Evolutionary conservation across 2,113 vertebrate genomes (phyloP), one percentile per base, ranked within the genome.

Genomic region (Turnix velox): DNA sequence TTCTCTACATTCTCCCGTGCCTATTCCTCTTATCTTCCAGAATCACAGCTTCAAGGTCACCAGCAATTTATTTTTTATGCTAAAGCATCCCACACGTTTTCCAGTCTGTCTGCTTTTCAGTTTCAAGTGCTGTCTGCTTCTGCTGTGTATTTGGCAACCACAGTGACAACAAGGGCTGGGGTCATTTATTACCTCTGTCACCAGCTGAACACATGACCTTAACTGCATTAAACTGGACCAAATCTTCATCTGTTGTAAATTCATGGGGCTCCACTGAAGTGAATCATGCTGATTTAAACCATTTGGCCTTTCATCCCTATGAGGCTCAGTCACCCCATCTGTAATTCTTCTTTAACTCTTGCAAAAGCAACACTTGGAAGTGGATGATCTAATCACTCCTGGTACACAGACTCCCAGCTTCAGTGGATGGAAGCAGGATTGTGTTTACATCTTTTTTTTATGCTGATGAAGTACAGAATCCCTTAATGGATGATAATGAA

Each of bases 151-250:
- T 49, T 6, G 46, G 75, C 72, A 86, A 74, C 79, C 46, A 57
- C 43, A 46, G 42, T 3, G 42, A 76, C 79, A 94, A 27, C 37
- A 85, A 57, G 20, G 22, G 14, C 7, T 72, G 28, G 28, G 20
- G 35, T 90, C 94, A 80, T 91, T 93, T 90, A 92, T 69, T 80
- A 85, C 59, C 42, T 75, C 71, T 84, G 76, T 63, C 83, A 43
- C 55, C 12, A 1, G 39, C 57, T 59, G 59, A 84, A 49, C 3
- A 2, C 18, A 17, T 65, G 87, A 94, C 57, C 68, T 84, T 66
- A 91, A 87, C 31, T 9, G 48, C 76, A 86, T 88, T 87, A 93
- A 83, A 89, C 67, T 1, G 7, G 55, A 87, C 35, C 48, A 75
- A 78, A 90, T 78, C 25, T 57, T 92, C 78, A 84, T 35, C 63